A percentile compares a stretch with the other conserved stretches of the same genome.
Conservation (phyloP, 2,888 invertebrate species). For the Myopa testacea region DNA sequence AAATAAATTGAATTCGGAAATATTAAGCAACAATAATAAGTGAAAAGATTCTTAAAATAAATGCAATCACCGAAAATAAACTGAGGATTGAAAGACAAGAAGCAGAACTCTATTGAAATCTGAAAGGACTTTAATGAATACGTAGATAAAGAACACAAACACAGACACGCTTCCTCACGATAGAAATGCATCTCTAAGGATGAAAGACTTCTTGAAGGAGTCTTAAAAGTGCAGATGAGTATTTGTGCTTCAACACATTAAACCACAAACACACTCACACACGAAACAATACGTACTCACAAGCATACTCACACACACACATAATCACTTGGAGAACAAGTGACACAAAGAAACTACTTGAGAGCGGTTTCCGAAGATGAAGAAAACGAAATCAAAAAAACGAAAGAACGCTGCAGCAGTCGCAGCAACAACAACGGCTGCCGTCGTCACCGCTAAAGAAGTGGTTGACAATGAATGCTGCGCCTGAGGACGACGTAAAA, state of each 20-base stretch:
- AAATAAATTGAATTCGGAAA: no score
- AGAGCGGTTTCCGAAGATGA: not conserved
- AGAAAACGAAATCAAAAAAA: not conserved
- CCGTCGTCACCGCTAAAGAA: conserved; percentile 14
- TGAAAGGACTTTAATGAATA: no score
- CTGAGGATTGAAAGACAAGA: no score
- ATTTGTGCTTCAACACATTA: conserved; percentile 33
- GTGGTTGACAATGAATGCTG: conserved; percentile 22
- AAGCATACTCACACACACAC: conserved; percentile 2
- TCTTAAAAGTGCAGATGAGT: conserved; percentile 35
- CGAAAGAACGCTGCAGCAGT: no score
- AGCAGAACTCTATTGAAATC: no score
- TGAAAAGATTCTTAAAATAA: conserved; percentile 6
- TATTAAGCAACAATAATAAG: not conserved
- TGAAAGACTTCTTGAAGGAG: conserved; percentile 32
- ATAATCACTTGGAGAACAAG: conserved; percentile 19
- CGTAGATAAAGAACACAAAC: conserved; percentile 22
- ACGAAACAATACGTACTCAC: conserved; percentile 13
- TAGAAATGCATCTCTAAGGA: conserved; percentile 1
- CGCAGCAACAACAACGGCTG: no score
- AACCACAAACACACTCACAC: conserved; percentile 21
- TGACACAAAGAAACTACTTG: conserved; percentile 36
- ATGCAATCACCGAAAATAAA: no score
- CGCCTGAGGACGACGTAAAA: conserved; percentile 14
- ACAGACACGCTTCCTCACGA: conserved; percentile 11